phyloP scores from a whole-genome alignment of 2,113 vertebrate species.

The Salvelinus alpinus region DNA sequence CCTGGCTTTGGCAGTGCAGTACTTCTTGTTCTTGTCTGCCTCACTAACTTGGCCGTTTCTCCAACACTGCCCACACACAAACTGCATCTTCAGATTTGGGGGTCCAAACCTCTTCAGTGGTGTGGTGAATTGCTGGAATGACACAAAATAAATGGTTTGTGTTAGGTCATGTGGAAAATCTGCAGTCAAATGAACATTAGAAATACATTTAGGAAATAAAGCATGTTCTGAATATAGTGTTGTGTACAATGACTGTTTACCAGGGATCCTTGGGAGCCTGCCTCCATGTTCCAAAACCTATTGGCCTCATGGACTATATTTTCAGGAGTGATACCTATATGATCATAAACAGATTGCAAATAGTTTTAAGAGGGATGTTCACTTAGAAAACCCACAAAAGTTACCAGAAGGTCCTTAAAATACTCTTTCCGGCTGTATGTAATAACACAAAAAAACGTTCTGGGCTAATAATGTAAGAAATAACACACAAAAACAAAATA shows the following conservation, averaged over 20 bases:
- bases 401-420: not conserved
- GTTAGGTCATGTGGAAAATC: not conserved
- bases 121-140: conserved; percentile 67
- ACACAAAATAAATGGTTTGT: not conserved
- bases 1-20: conserved; percentile 93
- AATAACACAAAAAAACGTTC: too few relatives aligned
- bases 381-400: not conserved
- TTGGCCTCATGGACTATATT: conserved; percentile 89
- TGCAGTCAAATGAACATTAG: not conserved
- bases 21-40: conserved; percentile 95
- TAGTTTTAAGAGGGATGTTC: not conserved
- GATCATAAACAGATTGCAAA: not conserved
- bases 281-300: conserved; percentile 83
- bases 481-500: too few relatives aligned
- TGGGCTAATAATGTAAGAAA: too few relatives aligned
- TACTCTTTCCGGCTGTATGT: too few relatives aligned
- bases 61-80: conserved; percentile 95
- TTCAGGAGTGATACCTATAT: conserved; percentile 86
- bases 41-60: conserved; percentile 93
- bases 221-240: too few relatives aligned
- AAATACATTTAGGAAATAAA: not conserved
- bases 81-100: conserved; percentile 93
- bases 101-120: conserved; percentile 81
- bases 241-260: conserved; percentile 59
- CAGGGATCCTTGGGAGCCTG: conserved; percentile 78